Evolutionary conservation across 2,113 vertebrate species (phyloP), one percentile per base, ranked within the genome.

Genomic region (Chloropsis cyanopogon): DNA sequence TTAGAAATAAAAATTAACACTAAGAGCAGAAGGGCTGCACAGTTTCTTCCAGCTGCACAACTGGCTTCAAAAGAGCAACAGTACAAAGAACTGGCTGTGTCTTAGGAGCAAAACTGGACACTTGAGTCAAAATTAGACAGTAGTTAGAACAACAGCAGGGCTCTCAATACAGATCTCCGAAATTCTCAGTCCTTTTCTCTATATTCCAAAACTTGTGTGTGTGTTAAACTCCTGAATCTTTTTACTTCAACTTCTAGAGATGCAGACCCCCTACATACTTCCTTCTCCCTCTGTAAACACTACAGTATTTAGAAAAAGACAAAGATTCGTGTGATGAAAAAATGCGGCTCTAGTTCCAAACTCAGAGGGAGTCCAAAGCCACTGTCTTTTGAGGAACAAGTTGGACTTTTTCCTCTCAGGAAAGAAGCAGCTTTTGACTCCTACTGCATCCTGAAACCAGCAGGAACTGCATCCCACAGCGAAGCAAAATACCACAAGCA

Each of bases 401-500:
- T 3, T 82, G 76, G 71, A 86, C 75, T 83, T 79, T 8, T 77
- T 50, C 37, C 71, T 88, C 39, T 53, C n/a, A 90, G 41, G 22
- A 80, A 93, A 94, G 79, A 39, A 88, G 42, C 20, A 88, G 68
- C 52, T 83, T 96, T 94, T 94, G 75, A 92, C n/a, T 90, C 46
- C 29, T 49, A 24, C 75, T 61, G 50, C 76, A 90, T 66, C 82
- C 90, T 54, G 82, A 92, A 93, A 83, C n/a, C 94, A 95, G 88
- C 79, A 90, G 71, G 90, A 97, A 77, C 21, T 28, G 21, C 28
- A 14, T 42, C 82, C 90, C 50, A 73, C 71, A 42, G 90, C 0
- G 33, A 94, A 93, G 54, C 3, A 90, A 95, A 95, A 88, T 29
- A 92, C 29, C 42, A 29, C 39, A 81, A 83, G 56, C 66, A 24